Evolutionary conservation across 2,113 vertebrate genomes (phyloP).

Genomic region (Prionailurus viverrinus): DNA sequence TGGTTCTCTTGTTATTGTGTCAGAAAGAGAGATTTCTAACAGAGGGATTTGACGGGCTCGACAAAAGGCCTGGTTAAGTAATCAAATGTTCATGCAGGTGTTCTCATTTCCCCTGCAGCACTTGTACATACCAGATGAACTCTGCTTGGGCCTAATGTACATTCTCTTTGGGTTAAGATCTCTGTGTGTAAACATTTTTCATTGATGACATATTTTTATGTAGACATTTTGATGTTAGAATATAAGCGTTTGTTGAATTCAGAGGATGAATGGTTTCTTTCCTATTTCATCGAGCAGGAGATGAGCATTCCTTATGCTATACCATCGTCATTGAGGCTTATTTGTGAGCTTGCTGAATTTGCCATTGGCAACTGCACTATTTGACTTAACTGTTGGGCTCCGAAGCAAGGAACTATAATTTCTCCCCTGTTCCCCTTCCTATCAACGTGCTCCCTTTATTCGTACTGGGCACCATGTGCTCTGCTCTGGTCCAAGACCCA

Average conservation of each 20-base stretch:
- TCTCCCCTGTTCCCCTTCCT: neutral
- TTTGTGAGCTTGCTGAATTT: neutral
- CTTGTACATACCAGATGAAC: slow-evolving; percentile 76
- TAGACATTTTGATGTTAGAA: slow-evolving; percentile 22
- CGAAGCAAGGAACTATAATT: neutral
- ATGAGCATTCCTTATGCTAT: neutral
- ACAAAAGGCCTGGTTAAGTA: slow-evolving; percentile 84
- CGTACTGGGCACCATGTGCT: neutral
- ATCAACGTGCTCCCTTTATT: neutral
- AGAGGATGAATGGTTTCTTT: neutral
- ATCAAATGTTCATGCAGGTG: slow-evolving; percentile 82
- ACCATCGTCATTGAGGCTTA: neutral
- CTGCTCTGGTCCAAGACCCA: neutral
- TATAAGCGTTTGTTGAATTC: neutral
- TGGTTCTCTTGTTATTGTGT: slow-evolving; percentile 84
- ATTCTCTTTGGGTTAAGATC: slow-evolving; percentile 27
- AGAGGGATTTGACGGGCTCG: slow-evolving; percentile 83
- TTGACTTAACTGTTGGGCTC: neutral
- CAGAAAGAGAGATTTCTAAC: slow-evolving; percentile 81
- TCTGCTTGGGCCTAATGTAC: slow-evolving; percentile 13
- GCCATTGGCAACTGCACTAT: neutral
- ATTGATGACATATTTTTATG: slow-evolving; percentile 31
- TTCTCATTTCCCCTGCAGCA: slow-evolving; percentile 84
- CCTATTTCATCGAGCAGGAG: neutral
- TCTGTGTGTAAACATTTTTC: slow-evolving; percentile 58